Evolutionary conservation across 2,797 vertebrate species (phyloP).

Genomic region (Alca torda): DNA sequence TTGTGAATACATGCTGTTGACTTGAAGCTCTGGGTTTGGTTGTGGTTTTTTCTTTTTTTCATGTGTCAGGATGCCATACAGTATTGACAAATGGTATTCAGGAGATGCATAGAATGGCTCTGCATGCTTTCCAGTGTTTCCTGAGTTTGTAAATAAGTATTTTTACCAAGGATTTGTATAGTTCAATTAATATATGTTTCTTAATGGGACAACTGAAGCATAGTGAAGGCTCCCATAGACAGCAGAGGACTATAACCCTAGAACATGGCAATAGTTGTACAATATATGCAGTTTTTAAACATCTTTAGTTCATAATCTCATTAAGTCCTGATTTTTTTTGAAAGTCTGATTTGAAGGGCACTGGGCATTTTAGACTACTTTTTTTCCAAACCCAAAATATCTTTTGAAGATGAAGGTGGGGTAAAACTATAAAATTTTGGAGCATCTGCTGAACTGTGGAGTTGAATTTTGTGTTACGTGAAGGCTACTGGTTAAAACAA

Average conservation of each 20-base stretch:
- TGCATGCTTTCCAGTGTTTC: neutral
- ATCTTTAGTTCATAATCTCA: neutral
- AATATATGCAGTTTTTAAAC: neutral
- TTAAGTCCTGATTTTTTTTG: neutral
- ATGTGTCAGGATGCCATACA: neutral
- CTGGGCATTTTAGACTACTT: neutral
- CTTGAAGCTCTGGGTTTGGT: neutral
- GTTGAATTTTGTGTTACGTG: neutral
- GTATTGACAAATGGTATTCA: neutral
- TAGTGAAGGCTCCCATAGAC: neutral
- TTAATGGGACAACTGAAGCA: neutral
- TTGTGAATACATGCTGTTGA: neutral
- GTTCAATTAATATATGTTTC: neutral
- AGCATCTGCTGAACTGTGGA: neutral
- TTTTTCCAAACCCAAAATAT: neutral
- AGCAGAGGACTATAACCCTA: neutral
- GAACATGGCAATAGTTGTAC: neutral
- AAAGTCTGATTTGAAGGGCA: neutral
- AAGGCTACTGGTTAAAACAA: neutral
- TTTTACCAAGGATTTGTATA: neutral
- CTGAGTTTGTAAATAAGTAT: neutral
- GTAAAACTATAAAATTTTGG: neutral
- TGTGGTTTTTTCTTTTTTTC: neutral
- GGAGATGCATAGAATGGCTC: neutral
- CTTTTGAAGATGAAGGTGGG: neutral